Conservation (phyloP, 2,888 invertebrate genomes). For the Parthenolecanium corni region DNA sequence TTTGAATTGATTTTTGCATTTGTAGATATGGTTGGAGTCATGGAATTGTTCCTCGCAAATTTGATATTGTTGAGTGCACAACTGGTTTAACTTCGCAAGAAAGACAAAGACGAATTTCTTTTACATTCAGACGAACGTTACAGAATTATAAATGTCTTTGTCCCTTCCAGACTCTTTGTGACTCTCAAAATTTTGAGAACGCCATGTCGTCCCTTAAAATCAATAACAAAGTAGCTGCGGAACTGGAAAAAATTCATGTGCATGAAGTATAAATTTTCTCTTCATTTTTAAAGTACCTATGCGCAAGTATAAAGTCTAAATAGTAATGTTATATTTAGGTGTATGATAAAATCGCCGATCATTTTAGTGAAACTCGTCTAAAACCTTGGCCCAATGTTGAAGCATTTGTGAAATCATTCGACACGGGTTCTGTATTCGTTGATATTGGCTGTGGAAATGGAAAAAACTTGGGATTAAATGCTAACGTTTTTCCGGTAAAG, state of each 20-base stretch:
- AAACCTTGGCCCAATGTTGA: slow-evolving; percentile 87
- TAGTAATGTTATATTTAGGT: no score
- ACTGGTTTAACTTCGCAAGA: slow-evolving; percentile 43
- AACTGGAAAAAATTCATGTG: slow-evolving; percentile 63
- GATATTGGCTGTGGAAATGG: slow-evolving; percentile 98
- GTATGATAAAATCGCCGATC: slow-evolving; percentile 85
- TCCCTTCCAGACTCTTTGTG: slow-evolving; percentile 53
- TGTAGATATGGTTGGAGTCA: slow-evolving; percentile 74
- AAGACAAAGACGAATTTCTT: slow-evolving; percentile 58
- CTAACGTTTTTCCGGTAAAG: slow-evolving; percentile 52
- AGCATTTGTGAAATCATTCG: slow-evolving; percentile 58
- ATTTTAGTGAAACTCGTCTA: slow-evolving; percentile 90
- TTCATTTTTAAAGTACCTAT: no score
- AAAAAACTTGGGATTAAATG: slow-evolving; percentile 68
- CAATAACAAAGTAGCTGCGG: slow-evolving; percentile 42
- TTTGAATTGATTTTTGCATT: slow-evolving; percentile 12
- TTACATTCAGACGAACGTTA: slow-evolving; percentile 61
- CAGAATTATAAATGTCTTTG: slow-evolving; percentile 47
- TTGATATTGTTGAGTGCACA: slow-evolving; percentile 54
- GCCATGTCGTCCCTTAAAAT: background rate
- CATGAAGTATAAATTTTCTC: slow-evolving; percentile 47
- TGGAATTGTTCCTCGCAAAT: slow-evolving; percentile 72
- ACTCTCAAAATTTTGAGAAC: slow-evolving; percentile 41
- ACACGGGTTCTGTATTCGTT: slow-evolving; percentile 57
- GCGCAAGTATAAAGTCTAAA: no score